Percentiles rank a stretch among this genome's conserved stretches.
Evolutionary conservation across 2,888 invertebrate genomes (phyloP).

Genomic region (Ophonus ardosiacus): DNA sequence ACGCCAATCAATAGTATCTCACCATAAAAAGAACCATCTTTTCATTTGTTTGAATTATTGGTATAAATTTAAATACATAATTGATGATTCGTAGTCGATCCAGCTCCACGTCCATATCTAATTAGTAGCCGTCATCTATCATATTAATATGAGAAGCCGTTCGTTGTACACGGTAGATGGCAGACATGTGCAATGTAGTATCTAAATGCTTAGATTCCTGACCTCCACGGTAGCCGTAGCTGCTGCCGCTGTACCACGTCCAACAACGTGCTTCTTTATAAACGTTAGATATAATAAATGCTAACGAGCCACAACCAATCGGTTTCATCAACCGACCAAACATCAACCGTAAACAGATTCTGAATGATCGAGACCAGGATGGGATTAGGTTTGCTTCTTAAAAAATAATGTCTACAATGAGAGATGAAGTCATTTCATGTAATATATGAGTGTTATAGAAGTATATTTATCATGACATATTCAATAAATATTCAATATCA

Average conservation of each 20-base stretch:
- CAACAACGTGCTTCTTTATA: constrained; percentile 41
- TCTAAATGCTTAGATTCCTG: constrained; percentile 47
- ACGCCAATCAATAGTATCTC: no score
- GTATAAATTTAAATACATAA: background rate
- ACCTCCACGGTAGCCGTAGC: constrained; percentile 31
- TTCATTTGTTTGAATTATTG: background rate
- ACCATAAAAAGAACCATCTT: no score
- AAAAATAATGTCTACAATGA: no score
- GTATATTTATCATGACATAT: no score
- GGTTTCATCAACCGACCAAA: constrained; percentile 49
- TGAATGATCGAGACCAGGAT: constrained; percentile 22
- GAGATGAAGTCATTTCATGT: no score
- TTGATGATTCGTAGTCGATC: constrained; percentile 8
- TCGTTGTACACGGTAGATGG: constrained; percentile 11
- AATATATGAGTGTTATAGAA: no score
- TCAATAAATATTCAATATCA: no score
- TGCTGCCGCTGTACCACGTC: constrained; percentile 9
- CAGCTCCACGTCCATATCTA: constrained; percentile 3
- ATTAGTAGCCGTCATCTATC: constrained; percentile 52
- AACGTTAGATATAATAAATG: constrained; percentile 55
- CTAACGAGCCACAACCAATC: constrained; percentile 56
- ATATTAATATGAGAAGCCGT: constrained; percentile 46
- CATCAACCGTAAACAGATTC: constrained; percentile 41
- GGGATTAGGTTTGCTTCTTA: background rate
- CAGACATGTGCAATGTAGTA: constrained; percentile 39